Percentiles rank a stretch among this genome's conserved stretches.
Evolutionary conservation across 2,797 vertebrate species (phyloP).

Genomic region (Coendou prehensilis): DNA sequence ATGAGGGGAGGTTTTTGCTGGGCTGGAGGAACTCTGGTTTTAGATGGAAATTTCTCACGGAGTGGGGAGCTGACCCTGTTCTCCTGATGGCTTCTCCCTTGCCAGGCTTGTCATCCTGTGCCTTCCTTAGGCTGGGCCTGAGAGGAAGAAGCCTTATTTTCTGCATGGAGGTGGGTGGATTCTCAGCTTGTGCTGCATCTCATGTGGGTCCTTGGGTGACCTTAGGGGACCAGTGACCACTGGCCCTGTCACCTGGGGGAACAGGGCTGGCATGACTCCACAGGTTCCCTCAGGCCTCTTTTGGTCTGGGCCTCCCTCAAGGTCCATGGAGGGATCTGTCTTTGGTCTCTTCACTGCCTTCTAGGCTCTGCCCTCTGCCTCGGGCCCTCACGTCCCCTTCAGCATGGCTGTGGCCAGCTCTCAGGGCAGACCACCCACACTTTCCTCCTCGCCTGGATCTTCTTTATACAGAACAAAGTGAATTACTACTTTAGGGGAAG

Average conservation of each 20-base stretch:
- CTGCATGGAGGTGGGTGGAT: background rate
- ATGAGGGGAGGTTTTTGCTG: background rate
- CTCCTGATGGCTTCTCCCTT: background rate
- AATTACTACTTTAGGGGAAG: slow-evolving; percentile 56
- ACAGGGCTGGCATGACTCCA: background rate
- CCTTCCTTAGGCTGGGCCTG: background rate
- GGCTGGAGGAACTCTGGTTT: background rate
- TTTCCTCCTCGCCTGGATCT: background rate
- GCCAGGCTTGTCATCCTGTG: background rate
- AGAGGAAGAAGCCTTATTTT: background rate
- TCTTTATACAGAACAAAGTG: slow-evolving; percentile 31
- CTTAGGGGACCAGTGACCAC: background rate
- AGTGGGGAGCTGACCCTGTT: background rate
- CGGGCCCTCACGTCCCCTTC: fast-evolving
- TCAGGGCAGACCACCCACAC: background rate
- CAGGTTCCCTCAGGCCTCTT: background rate
- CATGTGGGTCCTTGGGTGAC: background rate
- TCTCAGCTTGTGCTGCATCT: background rate
- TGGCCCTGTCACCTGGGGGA: background rate
- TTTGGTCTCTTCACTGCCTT: background rate
- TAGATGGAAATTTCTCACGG: background rate
- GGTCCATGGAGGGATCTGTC: background rate
- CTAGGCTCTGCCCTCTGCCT: background rate
- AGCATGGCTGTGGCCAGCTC: background rate
- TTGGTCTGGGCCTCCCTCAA: background rate